Base-by-base conservation (phyloP, 2,888 invertebrate genomes). In the Drosophila falleni region DNA sequence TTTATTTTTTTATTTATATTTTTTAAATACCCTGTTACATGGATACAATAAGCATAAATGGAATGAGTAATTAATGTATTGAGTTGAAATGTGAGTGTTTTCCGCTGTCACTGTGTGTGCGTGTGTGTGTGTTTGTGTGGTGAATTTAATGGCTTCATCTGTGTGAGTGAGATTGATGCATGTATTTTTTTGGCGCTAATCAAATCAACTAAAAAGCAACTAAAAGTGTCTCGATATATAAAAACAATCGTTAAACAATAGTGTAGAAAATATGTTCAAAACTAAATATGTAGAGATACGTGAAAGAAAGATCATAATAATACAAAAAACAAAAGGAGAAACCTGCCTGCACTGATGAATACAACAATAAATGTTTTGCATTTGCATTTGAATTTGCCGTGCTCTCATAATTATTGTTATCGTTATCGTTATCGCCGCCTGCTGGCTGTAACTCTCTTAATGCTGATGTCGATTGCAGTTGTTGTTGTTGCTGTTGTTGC, bases 271-370 rank as follows among this genome's bases (percentile, higher is more conserved):
- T 69, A 53, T 69, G 55, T 31, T 66, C 60, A 74, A 51, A 75
- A 64, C 60, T 58, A 46, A 62, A 55, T 54, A 29, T 23, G 6
- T 31, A 71, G 50, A 71, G 50, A 77, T 70, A 66, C 11, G 59
- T 64, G 53, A 66, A 29, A 29, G 5, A 62, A 42, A 41, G 10
- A 41, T 41, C 16, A 65, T 56, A 63, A 72, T 64, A 58, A 72
- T 73, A 46, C 29, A 73, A 71, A 74, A 71, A 74, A 62, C 31
- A 78, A 69, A 71, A 58, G 55, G 64, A 62, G 73, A 79, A 89
- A 89, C 90, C 91, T 90, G 89, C 90, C 89, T 90, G 86, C 71
- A 73, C 80, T 78, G 81, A 71, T 80, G 84, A 63, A 82, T 78
- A 78, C 56, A 81, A 74, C 55, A 81, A 74, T 74, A 76, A 81